Evolutionary conservation across 2,888 invertebrate genomes (phyloP).

Genomic region (Sialis fuliginosa): DNA sequence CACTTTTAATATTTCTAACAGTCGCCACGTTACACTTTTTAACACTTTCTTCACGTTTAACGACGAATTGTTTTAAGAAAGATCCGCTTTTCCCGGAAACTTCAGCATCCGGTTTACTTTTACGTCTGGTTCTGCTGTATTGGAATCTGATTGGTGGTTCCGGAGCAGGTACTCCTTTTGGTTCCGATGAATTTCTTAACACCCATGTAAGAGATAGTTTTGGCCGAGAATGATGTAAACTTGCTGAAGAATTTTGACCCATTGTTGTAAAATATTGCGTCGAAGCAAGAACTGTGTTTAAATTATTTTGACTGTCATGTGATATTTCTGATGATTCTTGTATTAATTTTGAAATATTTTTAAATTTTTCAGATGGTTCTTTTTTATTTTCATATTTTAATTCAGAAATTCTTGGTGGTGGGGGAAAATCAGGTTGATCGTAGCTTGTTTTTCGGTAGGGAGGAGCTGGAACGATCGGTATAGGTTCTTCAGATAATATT

Average conservation of each 20-base stretch:
- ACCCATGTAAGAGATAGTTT: slow-evolving; percentile 64
- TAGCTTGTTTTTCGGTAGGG: too few relatives aligned
- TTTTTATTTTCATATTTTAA: too few relatives aligned
- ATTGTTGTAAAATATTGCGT: slow-evolving; percentile 16
- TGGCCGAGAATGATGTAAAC: slow-evolving; percentile 24
- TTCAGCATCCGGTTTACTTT: slow-evolving; percentile 2
- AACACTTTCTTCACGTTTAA: slow-evolving; percentile 1
- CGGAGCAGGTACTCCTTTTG: slow-evolving; percentile 18
- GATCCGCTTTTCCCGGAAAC: background rate
- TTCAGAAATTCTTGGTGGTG: too few relatives aligned
- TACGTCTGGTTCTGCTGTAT: slow-evolving; percentile 19
- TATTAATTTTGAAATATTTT: background rate
- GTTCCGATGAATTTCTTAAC: slow-evolving; percentile 36
- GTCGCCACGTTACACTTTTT: slow-evolving; percentile 2
- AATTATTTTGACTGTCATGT: too few relatives aligned
- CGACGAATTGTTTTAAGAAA: background rate
- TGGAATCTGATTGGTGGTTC: slow-evolving; percentile 27
- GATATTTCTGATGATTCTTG: background rate
- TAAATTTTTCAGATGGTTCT: too few relatives aligned
- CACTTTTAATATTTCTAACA: slow-evolving; percentile 13
- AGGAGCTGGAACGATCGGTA: too few relatives aligned
- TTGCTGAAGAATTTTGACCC: slow-evolving; percentile 34
- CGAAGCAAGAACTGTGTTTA: background rate
- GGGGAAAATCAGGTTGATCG: too few relatives aligned
- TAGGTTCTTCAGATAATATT: too few relatives aligned